These are phyloP conservation scores for Megamerina dolium DNA, from an alignment of 2,888 invertebrate species.

Conservation along the genomic window DNA sequence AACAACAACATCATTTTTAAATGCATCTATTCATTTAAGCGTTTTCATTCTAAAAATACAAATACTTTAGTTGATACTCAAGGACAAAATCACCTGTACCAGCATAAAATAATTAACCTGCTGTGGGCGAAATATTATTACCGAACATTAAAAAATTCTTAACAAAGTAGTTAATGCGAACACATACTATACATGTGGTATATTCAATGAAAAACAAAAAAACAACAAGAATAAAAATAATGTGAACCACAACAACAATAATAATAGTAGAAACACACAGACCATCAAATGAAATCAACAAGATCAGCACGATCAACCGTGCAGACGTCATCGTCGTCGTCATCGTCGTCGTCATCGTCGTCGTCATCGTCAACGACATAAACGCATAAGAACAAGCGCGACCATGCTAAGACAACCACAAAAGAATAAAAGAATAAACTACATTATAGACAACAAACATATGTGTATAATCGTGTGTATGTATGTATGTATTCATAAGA, in stretches of 20 bases:
- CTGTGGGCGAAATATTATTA: slow-evolving; percentile 36
- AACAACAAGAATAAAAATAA: slow-evolving; percentile 19
- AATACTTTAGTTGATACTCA: too few species aligned
- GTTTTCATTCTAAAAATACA: background rate
- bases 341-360: slow-evolving; percentile 7
- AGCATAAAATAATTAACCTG: slow-evolving; percentile 47
- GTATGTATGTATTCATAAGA: too few species aligned
- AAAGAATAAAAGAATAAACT: too few species aligned
- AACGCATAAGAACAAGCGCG: too few species aligned
- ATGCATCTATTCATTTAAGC: too few species aligned
- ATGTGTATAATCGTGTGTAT: slow-evolving; percentile 15
- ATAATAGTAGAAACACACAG: too few species aligned
- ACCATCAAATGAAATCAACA: slow-evolving; percentile 30
- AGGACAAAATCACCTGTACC: slow-evolving; percentile 47
- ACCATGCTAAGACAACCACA: too few species aligned
- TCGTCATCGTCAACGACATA: slow-evolving; percentile 6
- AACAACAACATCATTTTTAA: too few species aligned
- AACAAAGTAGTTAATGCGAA: slow-evolving; percentile 12
- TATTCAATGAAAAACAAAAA: slow-evolving; percentile 1
- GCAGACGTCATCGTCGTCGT: slow-evolving; percentile 15
- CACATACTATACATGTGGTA: background rate
- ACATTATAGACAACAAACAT: too few species aligned
- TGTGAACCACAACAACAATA: too few species aligned
- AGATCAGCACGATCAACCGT: slow-evolving; percentile 34
- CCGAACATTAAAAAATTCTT: slow-evolving; percentile 29